Conservation (phyloP, 2,888 invertebrate genomes). For the Atherix ibis region DNA sequence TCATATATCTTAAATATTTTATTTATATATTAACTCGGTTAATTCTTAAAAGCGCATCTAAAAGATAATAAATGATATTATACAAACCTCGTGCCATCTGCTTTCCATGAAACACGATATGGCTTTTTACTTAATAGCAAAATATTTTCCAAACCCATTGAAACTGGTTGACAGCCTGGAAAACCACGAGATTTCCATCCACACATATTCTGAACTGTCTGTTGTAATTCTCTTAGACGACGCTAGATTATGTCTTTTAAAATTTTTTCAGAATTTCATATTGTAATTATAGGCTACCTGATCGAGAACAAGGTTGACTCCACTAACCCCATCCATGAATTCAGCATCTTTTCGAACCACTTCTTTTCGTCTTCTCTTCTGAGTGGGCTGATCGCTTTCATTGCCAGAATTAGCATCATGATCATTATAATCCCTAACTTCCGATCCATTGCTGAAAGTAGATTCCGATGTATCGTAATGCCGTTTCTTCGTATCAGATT, state of each 20-base stretch:
- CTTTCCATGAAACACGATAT: slow-evolving; percentile 98
- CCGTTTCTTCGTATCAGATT: slow-evolving; percentile 2
- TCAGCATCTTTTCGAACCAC: slow-evolving; percentile 42
- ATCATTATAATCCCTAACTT: slow-evolving; percentile 10
- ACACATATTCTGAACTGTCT: slow-evolving; percentile 63
- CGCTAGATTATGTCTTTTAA: slow-evolving; percentile 20
- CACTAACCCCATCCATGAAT: slow-evolving; percentile 79
- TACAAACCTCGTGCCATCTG: slow-evolving; percentile 77
- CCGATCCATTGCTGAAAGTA: slow-evolving; percentile 1
- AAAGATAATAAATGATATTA: neutral
- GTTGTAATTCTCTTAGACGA: slow-evolving; percentile 48
- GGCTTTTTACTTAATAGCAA: slow-evolving; percentile 57
- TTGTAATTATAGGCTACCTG: slow-evolving; percentile 29
- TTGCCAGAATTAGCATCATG: no score
- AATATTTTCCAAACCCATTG: slow-evolving; percentile 79
- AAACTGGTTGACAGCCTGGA: slow-evolving; percentile 94
- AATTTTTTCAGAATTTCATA: no score
- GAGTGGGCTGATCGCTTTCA: slow-evolving; percentile 10
- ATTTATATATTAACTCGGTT: neutral
- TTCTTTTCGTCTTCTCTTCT: slow-evolving; percentile 38
- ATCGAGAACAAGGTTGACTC: slow-evolving; percentile 54
- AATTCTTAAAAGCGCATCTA: neutral
- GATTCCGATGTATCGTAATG: neutral
- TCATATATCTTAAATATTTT: slow-evolving; percentile 57
- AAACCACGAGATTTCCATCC: slow-evolving; percentile 67